Conservation (phyloP, 35 echinoderm and acorn worm species). For the Acanthaster planci region DNA sequence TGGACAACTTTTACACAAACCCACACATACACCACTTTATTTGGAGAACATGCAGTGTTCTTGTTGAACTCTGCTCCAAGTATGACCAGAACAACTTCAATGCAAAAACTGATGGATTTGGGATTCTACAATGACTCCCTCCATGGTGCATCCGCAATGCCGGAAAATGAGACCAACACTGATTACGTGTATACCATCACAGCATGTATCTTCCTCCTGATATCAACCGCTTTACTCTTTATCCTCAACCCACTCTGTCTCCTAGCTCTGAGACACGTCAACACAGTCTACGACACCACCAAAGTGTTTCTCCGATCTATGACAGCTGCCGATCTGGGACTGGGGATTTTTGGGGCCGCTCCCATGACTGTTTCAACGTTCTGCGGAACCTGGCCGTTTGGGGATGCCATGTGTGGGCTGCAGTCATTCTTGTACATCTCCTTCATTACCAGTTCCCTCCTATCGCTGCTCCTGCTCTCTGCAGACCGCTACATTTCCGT, state of each 20-base stretch:
- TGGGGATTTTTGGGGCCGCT: constrained; percentile 1
- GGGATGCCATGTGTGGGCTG: background rate
- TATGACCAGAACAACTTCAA: background rate
- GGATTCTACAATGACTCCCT: too few relatives aligned
- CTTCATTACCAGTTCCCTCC: background rate
- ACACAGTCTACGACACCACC: constrained; percentile 4
- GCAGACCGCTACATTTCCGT: background rate
- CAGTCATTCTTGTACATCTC: too few relatives aligned
- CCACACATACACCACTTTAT: too few relatives aligned
- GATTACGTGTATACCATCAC: background rate
- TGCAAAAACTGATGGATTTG: too few relatives aligned
- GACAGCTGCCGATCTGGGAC: background rate
- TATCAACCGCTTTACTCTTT: background rate
- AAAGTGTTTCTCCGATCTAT: constrained; percentile 25
- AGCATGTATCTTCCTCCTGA: background rate
- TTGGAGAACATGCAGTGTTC: background rate
- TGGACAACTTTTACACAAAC: too few relatives aligned
- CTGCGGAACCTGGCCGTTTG: background rate
- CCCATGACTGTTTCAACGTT: background rate
- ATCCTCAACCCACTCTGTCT: constrained; percentile 1
- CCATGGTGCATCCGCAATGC: background rate
- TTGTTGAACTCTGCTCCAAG: background rate
- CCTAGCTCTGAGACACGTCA: background rate
- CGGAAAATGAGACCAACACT: too few relatives aligned
- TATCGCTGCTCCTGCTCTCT: background rate